Evolutionary conservation across 2,888 invertebrate species (phyloP).

Genomic region (Ligdia adustata): DNA sequence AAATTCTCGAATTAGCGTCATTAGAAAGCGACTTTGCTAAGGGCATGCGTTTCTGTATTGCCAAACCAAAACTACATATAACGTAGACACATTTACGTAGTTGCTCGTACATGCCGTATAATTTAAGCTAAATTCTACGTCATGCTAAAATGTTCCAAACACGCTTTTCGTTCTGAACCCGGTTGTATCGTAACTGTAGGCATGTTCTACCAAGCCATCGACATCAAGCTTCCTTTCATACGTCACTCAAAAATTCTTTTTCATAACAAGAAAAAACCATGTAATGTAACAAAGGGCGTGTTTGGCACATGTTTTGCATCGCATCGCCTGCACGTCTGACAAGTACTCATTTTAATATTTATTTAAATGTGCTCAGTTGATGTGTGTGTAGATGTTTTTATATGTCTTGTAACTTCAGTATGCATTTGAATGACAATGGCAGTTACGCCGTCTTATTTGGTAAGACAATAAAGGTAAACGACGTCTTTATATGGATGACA

Average conservation of each 20-base stretch:
- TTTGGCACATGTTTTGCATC: slow-evolving; percentile 11
- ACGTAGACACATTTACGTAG: neutral
- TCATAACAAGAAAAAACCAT: slow-evolving; percentile 13
- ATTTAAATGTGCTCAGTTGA: neutral
- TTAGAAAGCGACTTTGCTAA: slow-evolving; percentile 11
- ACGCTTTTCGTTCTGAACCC: neutral
- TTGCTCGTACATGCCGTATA: neutral
- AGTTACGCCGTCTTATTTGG: slow-evolving; percentile 24
- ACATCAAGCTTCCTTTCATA: slow-evolving; percentile 4
- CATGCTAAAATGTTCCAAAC: no score
- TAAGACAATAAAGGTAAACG: slow-evolving; percentile 37
- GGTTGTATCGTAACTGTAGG: neutral
- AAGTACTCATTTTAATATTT: slow-evolving; percentile 3
- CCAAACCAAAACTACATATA: neutral
- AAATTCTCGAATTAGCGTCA: slow-evolving; percentile 7
- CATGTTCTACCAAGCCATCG: neutral
- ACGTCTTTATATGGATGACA: slow-evolving; percentile 13
- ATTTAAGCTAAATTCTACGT: neutral
- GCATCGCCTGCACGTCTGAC: slow-evolving; percentile 11
- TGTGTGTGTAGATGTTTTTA: slow-evolving; percentile 19
- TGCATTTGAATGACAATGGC: slow-evolving; percentile 54
- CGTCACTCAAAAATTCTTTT: neutral
- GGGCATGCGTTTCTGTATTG: slow-evolving; percentile 6
- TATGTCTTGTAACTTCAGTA: slow-evolving; percentile 39
- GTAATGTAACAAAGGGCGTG: slow-evolving; percentile 10